Base-by-base conservation (phyloP, 2,797 vertebrate species). In the Alectoris magna region DNA sequence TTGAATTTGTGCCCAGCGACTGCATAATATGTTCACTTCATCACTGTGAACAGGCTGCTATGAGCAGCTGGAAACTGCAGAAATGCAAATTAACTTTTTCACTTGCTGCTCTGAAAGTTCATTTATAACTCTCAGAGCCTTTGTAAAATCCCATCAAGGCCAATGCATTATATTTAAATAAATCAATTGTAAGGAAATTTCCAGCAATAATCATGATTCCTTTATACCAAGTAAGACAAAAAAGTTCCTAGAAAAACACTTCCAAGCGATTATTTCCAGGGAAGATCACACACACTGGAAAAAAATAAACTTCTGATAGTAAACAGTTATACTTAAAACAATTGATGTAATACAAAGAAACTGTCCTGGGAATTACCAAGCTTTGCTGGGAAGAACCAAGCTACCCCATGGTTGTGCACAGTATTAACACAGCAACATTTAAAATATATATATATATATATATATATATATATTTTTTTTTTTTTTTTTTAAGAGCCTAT, bases 131-230 rank as follows among this genome's bases (percentile, higher is more conserved):
- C 39, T 63, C 39, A 58, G 26, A 81, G 29, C 8, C 56, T 73
- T 72, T 78, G 38, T 17, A 84, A 83, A 77, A 70, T 55, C 17
- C 23, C 41, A 63, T 53, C 4, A 29, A 62, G 56, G 43, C 56
- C 63, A 76, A 55, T 60, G 31, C 59, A 69, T 39, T 77, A 22
- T 14, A 81, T 68, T 62, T 38, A 82, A 76, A 90, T 60, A 44
- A 90, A 91, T 64, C 14, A 17, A 70, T 73, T 58, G 31, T 81
- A 59, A 80, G 21, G n/a, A 93, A 67, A 72, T 88, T 94, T 72
- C 34, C 49, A 87, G 67, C 69, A 91, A 94, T 53, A 75, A 93
- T 92, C 4, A 34, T 85, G 93, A 94, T 95, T 96, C 94, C 51
- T 92, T 96, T 53, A 93, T 38, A 89, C 31, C 66, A 62, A 96